Conservation (phyloP, 2,113 vertebrate species). For the Cephalopterus ornatus region DNA sequence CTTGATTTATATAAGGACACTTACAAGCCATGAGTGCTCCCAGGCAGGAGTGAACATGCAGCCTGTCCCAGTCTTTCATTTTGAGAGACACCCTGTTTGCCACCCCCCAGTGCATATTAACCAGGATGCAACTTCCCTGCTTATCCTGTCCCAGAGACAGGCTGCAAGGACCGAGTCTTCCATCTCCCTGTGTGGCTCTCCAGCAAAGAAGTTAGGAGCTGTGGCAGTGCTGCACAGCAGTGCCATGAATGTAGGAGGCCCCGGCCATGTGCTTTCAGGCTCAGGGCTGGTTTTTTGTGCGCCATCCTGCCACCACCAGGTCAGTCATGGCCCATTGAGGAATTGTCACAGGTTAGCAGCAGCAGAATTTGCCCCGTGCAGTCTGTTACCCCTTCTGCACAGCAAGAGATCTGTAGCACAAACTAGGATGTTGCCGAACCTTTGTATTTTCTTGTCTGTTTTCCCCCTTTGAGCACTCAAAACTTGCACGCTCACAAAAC, state of each 20-base stretch:
- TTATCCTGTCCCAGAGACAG: background rate
- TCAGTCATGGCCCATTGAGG: background rate
- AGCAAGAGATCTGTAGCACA: background rate
- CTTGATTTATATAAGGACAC: background rate
- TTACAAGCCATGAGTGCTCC: fast-evolving
- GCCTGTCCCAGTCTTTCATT: background rate
- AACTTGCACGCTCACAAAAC: background rate
- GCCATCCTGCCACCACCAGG: background rate
- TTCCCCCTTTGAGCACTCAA: background rate
- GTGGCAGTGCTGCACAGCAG: background rate
- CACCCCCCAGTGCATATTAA: background rate
- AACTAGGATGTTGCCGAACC: background rate
- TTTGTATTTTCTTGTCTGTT: background rate
- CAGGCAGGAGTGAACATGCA: background rate
- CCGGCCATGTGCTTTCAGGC: background rate
- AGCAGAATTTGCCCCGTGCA: background rate
- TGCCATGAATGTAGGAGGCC: fast-evolving
- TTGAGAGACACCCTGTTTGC: background rate
- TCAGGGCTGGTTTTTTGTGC: background rate
- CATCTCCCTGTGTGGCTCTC: background rate
- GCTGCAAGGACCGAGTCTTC: background rate
- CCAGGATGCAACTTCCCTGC: background rate
- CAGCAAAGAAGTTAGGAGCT: background rate
- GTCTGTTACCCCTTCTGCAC: background rate
- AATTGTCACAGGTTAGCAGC: background rate